These are phyloP conservation scores for Malurus melanocephalus DNA, from an alignment of 2,113 vertebrate species.

Conservation along the genomic window DNA sequence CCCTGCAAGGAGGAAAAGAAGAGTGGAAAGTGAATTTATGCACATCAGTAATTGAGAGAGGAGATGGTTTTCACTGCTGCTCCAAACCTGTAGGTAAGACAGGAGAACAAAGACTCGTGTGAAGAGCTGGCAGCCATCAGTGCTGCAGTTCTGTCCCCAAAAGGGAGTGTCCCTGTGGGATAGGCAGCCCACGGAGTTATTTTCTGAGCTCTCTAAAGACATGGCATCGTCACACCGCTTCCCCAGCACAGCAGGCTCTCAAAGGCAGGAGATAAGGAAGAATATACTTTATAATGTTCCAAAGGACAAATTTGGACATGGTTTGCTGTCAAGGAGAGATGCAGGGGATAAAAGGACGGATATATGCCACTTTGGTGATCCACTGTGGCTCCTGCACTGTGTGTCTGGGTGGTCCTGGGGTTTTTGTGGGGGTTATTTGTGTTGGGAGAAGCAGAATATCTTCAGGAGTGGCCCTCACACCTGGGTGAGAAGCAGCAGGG, in stretches of 20 bases:
- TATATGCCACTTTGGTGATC: rapidly evolving
- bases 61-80: neutral
- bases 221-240: rapidly evolving
- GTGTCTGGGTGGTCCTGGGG: neutral
- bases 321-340: neutral
- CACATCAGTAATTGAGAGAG: neutral
- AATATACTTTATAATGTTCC: neutral
- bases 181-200: neutral
- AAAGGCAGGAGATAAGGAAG: neutral
- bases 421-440: neutral
- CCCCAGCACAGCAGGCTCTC: neutral
- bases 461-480: neutral
- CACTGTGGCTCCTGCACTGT: neutral
- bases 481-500: neutral
- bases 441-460: neutral
- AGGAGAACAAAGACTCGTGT: neutral
- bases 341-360: neutral
- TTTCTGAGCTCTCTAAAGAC: neutral
- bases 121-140: neutral
- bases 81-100: rapidly evolving
- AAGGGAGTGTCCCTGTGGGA: neutral
- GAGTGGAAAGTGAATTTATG: neutral
- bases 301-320: neutral
- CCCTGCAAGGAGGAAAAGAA: neutral
- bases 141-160: neutral